phyloP scores from a whole-genome alignment of 2,797 vertebrate species.

The Bucorvus abyssinicus region DNA sequence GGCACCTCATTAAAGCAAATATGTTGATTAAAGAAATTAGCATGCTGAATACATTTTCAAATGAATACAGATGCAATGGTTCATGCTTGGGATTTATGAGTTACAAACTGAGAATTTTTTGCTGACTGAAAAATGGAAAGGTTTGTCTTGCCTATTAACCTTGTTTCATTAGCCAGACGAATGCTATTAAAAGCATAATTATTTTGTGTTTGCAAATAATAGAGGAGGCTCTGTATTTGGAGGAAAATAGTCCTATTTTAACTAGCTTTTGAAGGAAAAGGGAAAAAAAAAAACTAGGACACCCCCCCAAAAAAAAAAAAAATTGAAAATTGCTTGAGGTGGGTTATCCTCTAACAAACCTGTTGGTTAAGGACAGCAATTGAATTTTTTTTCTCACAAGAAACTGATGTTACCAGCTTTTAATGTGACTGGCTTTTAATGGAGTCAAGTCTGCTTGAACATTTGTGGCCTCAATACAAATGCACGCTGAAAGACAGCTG shows the following conservation, averaged over 20 bases:
- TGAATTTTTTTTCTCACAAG: constrained; percentile 25
- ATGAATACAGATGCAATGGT: background rate
- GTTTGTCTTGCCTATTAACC: background rate
- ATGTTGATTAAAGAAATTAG: background rate
- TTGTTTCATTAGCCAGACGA: background rate
- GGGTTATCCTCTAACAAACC: background rate
- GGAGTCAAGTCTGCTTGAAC: background rate
- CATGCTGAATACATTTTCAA: background rate
- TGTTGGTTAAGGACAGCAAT: background rate
- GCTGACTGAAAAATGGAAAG: background rate
- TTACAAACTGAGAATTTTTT: background rate
- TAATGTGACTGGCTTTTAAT: background rate
- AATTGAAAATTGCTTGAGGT: background rate
- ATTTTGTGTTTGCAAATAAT: background rate
- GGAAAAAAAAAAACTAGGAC: background rate
- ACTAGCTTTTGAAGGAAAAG: background rate
- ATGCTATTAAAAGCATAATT: background rate
- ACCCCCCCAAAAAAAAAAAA: background rate
- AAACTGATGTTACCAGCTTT: background rate
- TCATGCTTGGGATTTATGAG: background rate
- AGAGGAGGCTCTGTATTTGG: background rate
- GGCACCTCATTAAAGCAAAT: background rate
- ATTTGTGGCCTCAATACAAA: background rate
- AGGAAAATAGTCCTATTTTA: background rate
- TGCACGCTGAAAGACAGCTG: background rate